Conservation (phyloP, 2,888 invertebrate genomes). For the Thecocarcelia acutangulata region DNA sequence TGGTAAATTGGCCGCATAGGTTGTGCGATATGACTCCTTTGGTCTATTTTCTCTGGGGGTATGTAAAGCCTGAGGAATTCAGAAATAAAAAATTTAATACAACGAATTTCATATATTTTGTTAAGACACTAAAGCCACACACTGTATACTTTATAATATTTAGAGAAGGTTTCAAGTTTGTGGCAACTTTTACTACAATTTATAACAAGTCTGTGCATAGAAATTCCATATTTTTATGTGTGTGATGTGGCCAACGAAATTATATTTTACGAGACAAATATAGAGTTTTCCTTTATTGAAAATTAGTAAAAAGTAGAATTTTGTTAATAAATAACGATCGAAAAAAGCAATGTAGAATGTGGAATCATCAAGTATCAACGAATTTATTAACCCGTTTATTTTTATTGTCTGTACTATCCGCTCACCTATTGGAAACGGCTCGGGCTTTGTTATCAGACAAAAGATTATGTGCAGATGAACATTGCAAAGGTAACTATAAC, state of each 20-base stretch:
- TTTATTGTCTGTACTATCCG: conserved; percentile 41
- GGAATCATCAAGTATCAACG: conserved; percentile 49
- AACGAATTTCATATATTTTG: too few relatives aligned
- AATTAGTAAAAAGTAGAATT: conserved; percentile 25
- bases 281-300: conserved; percentile 36
- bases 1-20: too few relatives aligned
- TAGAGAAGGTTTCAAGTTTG: neutral
- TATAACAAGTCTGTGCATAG: conserved; percentile 6
- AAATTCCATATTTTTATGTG: conserved; percentile 42
- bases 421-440: conserved; percentile 75
- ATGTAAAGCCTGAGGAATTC: too few relatives aligned
- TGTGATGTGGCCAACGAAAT: conserved; percentile 70
- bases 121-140: too few relatives aligned
- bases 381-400: conserved; percentile 58
- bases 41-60: too few relatives aligned
- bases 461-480: conserved; percentile 86
- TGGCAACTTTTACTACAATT: conserved; percentile 11
- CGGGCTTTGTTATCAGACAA: conserved; percentile 84
- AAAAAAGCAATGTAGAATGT: conserved; percentile 67
- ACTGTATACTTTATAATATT: too few relatives aligned
- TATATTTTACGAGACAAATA: conserved; percentile 56
- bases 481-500: conserved; percentile 85
- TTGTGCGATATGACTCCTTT: too few relatives aligned
- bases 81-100: too few relatives aligned
- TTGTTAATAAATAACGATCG: conserved; percentile 35